Base-by-base conservation (phyloP, 2,797 vertebrate species). In the Molossus molossus region DNA sequence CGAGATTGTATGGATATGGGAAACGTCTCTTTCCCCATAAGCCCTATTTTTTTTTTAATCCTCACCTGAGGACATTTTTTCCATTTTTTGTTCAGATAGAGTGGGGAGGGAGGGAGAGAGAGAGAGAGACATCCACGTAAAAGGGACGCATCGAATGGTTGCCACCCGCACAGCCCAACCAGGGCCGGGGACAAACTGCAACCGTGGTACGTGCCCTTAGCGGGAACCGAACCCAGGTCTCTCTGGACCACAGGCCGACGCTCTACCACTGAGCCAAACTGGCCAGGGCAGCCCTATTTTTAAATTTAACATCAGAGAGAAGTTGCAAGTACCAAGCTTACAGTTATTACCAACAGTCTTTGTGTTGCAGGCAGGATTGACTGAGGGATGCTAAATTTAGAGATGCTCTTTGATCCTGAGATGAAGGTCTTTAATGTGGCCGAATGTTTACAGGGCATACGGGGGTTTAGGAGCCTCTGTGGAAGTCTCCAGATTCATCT, bases 231-330 rank as follows among this genome's bases (percentile, higher is more conserved):
- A 33, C 33, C 33, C 33, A 33, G 33, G 33, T 33, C 33, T 33
- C 33, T 33, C 33, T 33, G 33, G 33, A 33, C 33, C 33, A 3
- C 33, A 33, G 33, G 33, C 33, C 33, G 33, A 33, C 33, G 33
- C 33, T 33, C 33, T 33, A 33, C 33, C 33, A 33, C 33, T 33
- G 33, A 33, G 33, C 33, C 33, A 33, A 33, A 33, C 33, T 33
- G 33, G 33, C 33, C 33, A 33, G 33, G 33, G 33, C 33, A 33
- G 33, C 33, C 33, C 10, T 18, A n/a, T 73, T n/a, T 21, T 45
- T 65, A 86, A 45, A 45, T 96, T 87, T 60, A 85, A 76, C 65
- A 57, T 94, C 13, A 48, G 50, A 86, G 64, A 70, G 82, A 94
- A 58, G 25, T 50, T 64, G 33, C 37, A 37, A 45, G 64, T 25